Evolutionary conservation across 2,888 invertebrate genomes (phyloP).

Genomic region (Sphecodes monilicornis): DNA sequence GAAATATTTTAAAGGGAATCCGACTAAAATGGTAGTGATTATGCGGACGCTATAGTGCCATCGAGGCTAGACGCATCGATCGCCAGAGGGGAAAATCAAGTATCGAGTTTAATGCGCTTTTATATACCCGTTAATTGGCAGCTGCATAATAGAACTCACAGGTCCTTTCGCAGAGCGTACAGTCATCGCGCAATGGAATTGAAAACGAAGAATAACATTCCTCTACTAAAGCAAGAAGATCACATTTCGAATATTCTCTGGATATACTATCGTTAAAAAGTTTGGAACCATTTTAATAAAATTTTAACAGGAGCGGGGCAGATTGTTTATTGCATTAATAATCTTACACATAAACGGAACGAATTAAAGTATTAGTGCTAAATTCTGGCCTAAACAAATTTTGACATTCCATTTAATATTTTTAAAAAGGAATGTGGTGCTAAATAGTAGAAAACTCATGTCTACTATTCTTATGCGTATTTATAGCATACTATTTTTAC

Average conservation of each 20-base stretch:
- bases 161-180: not conserved
- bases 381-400: too few relatives aligned
- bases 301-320: not conserved
- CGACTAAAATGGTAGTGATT: slow-evolving; percentile 18
- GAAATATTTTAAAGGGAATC: slow-evolving; percentile 41
- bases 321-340: not conserved
- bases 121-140: slow-evolving; percentile 35
- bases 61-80: slow-evolving; percentile 19
- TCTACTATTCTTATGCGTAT: too few relatives aligned
- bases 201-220: slow-evolving; percentile 1
- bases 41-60: not conserved
- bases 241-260: not conserved
- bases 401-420: too few relatives aligned
- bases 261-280: not conserved
- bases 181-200: slow-evolving; percentile 1
- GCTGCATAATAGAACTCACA: slow-evolving; percentile 19
- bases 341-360: too few relatives aligned
- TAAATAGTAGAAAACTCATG: too few relatives aligned
- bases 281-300: not conserved
- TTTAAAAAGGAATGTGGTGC: too few relatives aligned
- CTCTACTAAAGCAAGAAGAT: not conserved
- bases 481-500: too few relatives aligned
- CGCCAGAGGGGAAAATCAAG: slow-evolving; percentile 9
- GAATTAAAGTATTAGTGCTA: too few relatives aligned
- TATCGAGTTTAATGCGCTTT: slow-evolving; percentile 30